Percentiles rank a stretch among this genome's conserved stretches.
These are phyloP conservation scores for Aselliscus stoliczkanus DNA, from an alignment of 2,797 vertebrate genomes.

Conservation along the genomic window DNA sequence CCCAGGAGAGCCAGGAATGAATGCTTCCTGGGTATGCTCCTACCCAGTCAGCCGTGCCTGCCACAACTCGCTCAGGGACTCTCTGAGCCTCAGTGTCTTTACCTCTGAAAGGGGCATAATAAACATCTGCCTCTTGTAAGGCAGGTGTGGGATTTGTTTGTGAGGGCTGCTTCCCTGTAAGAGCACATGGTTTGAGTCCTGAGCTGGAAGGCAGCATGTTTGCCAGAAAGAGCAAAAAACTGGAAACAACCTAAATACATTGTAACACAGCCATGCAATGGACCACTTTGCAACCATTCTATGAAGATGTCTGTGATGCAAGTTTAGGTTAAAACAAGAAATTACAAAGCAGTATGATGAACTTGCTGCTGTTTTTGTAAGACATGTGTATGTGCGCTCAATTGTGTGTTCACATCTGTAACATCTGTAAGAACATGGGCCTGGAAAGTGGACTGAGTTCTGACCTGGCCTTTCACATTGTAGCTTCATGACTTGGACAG, in stretches of 20 bases:
- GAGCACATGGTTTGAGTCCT: background rate
- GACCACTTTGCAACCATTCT: background rate
- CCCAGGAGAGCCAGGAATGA: background rate
- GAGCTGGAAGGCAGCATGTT: background rate
- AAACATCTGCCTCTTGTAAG: fast-evolving
- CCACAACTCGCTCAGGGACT: fast-evolving
- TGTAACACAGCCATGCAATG: fast-evolving
- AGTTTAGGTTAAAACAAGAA: background rate
- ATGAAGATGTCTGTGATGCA: background rate
- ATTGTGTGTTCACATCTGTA: background rate
- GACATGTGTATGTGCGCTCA: fast-evolving
- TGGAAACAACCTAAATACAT: background rate
- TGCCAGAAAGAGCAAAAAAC: background rate
- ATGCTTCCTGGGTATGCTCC: background rate
- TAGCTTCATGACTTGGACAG: background rate
- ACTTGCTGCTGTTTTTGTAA: background rate
- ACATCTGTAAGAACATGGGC: background rate
- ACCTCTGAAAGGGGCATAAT: background rate
- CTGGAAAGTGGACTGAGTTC: background rate
- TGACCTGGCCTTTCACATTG: background rate
- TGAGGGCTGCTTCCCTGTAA: background rate
- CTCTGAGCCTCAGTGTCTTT: background rate
- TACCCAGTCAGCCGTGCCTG: background rate
- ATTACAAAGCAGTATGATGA: fast-evolving
- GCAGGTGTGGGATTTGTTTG: background rate